Evolutionary conservation across 2,797 vertebrate species (phyloP), one percentile per base, ranked within the genome.

Genomic region (Acanthopagrus latus): DNA sequence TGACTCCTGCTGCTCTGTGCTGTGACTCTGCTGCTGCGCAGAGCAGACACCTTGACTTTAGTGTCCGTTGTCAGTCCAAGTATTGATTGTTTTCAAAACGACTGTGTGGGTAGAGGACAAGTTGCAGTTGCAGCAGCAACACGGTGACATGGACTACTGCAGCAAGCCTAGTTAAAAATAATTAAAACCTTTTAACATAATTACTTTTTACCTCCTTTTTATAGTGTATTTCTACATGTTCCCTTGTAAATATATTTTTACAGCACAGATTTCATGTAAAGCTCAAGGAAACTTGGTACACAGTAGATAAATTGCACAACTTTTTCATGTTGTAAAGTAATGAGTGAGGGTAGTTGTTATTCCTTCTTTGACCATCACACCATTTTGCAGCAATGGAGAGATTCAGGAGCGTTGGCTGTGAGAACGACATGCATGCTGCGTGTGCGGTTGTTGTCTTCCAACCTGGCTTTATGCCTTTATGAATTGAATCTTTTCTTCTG

Each of bases 391-490:
- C 29, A 44, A 29, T 21, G 16, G 3, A 60, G 18, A 50, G 1
- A 50, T 16, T 6, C 59, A 59, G 23, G 59, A 25, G n/a, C 50
- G 60, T 55, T 70, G 33, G 27, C 59, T 33, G 27, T 55, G 66
- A 68, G 59, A 62, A 64, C 27, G 27, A n/a, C n/a, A 10, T 50
- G 43, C 43, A 2, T 73, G 14, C 12, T 76, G 33, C 55, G 51
- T 76, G 64, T 78, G 67, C 44, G 58, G 38, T 64, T 67, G 46
- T 72, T 78, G 71, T 52, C 56, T 18, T 67, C 48, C 55, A 56
- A 70, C 74, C 81, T 62, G 11, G 74, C 50, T 76, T 70, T 75
- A 70, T 75, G 51, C 62, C 43, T 85, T 86, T 71, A 60, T 81
- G 68, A 88, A 74, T 74, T 63, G 25, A 77, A 62, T 87, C 51